Conservation (phyloP, 2,797 vertebrate species). For the Eremophila alpestris region DNA sequence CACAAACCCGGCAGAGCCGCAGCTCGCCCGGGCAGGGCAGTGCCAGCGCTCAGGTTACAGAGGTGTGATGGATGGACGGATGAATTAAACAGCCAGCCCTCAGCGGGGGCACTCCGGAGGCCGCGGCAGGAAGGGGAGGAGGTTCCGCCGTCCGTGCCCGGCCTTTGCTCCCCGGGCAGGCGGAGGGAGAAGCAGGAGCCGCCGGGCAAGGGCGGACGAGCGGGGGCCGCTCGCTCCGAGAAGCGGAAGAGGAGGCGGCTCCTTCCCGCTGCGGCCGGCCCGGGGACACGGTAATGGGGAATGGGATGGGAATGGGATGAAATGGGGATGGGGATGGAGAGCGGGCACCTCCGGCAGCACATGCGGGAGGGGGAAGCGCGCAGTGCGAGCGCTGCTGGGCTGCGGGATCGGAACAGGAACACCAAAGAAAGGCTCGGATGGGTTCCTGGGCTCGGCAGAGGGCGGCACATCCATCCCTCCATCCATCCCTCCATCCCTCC, state of each 20-base stretch:
- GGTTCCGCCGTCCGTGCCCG: accelerated
- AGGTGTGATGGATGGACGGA: background rate
- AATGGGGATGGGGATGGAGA: background rate
- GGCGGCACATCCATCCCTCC: background rate
- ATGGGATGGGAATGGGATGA: no score
- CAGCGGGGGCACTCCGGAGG: accelerated
- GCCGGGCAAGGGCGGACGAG: background rate
- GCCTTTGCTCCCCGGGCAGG: background rate
- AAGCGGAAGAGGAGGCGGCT: background rate
- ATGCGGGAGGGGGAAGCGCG: background rate
- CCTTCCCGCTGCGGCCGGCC: background rate
- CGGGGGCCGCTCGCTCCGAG: background rate
- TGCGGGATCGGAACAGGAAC: background rate
- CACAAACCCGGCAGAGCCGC: no score
- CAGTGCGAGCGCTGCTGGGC: background rate
- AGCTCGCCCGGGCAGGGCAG: no score
- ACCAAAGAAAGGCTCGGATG: accelerated
- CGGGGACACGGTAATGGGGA: background rate
- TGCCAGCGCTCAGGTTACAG: accelerated
- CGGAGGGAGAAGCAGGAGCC: background rate
- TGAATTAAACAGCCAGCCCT: accelerated
- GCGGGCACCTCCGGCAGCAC: no score
- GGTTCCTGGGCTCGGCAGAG: background rate
- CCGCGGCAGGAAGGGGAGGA: background rate
- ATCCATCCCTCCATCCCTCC: background rate